Conservation (phyloP, 2,888 invertebrate genomes). For the Ornithoptera priamus region DNA sequence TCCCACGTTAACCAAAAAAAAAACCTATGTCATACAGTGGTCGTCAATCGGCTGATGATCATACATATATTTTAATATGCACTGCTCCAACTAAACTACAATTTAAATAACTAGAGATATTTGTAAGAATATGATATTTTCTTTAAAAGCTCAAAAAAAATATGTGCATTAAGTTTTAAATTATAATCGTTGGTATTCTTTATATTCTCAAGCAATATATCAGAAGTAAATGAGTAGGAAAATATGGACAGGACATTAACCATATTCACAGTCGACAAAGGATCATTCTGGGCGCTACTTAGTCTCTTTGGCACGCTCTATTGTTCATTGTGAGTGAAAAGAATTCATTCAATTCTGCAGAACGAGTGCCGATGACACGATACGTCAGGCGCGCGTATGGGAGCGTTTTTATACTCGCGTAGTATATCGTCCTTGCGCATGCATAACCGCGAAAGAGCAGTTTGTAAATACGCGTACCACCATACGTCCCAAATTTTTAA, state of each 20-base stretch:
- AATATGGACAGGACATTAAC: constrained; percentile 21
- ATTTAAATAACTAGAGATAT: neutral
- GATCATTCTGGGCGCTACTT: constrained; percentile 40
- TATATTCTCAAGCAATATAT: neutral
- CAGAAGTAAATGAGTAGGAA: constrained; percentile 25
- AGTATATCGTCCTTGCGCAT: constrained; percentile 1
- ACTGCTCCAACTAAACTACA: too few species aligned
- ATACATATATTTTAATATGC: too few species aligned
- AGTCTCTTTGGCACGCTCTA: constrained; percentile 47
- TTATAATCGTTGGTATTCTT: neutral
- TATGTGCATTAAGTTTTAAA: neutral
- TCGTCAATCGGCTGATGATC: too few species aligned
- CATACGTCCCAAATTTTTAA: too few species aligned
- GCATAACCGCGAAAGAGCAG: too few species aligned
- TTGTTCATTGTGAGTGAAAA: constrained; percentile 66
- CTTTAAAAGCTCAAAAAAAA: too few species aligned
- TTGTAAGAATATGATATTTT: neutral
- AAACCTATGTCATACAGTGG: too few species aligned
- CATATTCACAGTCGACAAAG: constrained; percentile 39
- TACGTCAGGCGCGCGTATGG: constrained; percentile 43
- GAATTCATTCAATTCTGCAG: constrained; percentile 66
- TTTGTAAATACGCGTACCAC: too few species aligned
- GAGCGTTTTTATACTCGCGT: constrained; percentile 34
- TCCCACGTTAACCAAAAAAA: too few species aligned
- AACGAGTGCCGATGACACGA: constrained; percentile 40